phyloP scores from a whole-genome alignment of 2,113 vertebrate genomes.

The Xenopus tropicalis region DNA sequence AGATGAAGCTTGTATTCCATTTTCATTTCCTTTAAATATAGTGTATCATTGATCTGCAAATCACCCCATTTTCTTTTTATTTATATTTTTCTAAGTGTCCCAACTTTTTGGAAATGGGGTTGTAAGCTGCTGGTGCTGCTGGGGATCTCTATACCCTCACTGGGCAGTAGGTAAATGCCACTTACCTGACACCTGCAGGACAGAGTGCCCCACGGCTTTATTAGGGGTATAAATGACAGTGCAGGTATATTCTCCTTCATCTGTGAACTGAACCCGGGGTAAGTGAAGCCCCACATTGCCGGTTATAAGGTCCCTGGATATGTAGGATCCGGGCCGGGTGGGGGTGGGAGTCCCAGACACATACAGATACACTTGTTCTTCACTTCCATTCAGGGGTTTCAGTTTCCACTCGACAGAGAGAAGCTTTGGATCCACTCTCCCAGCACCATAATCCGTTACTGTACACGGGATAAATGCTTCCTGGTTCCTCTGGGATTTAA shows the following conservation, averaged over 20 bases:
- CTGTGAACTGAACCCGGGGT: slow-evolving; percentile 30
- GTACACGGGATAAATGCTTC: not conserved
- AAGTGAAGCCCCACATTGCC: slow-evolving; percentile 30
- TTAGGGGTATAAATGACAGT: slow-evolving; percentile 7
- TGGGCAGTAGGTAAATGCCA: not conserved
- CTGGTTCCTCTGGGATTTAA: not conserved
- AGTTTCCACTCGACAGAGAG: not conserved
- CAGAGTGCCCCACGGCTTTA: not conserved
- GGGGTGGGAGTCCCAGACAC: not conserved
- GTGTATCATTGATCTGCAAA: no score
- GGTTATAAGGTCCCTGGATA: slow-evolving; percentile 4
- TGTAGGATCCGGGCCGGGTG: not conserved
- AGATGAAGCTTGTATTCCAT: no score
- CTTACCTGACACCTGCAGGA: slow-evolving; percentile 20
- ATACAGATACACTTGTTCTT: not conserved
- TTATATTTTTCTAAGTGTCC: no score
- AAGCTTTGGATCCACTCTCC: not conserved
- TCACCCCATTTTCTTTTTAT: no score
- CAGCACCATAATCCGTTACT: fast-evolving
- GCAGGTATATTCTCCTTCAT: slow-evolving; percentile 27
- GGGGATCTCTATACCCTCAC: no score
- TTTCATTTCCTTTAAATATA: no score
- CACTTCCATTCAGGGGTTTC: not conserved
- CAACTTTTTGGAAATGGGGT: no score
- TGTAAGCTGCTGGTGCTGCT: no score